phyloP scores from a whole-genome alignment of 2,113 vertebrate genomes.

The Andinoacara biseriatus region DNA sequence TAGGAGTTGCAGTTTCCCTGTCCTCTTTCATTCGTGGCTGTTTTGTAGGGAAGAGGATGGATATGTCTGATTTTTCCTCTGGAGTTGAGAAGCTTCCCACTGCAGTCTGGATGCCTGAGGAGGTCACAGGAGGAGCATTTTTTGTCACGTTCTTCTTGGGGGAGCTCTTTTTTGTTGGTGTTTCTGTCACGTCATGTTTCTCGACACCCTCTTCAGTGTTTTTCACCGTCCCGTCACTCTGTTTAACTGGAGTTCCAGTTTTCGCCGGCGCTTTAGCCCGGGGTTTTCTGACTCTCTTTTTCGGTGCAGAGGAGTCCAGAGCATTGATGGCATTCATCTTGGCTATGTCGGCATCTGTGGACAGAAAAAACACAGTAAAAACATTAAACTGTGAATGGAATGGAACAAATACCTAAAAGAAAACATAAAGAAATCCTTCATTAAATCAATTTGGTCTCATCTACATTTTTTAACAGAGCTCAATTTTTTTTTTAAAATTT shows the following conservation, averaged over 20 bases:
- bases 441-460: too few species aligned
- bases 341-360: slow-evolving; percentile 67
- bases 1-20: not conserved
- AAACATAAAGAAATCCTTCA: not conserved
- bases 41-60: not conserved
- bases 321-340: slow-evolving; percentile 74
- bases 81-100: not conserved
- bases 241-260: not conserved
- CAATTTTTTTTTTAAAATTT: too few species aligned
- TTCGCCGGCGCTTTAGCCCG: slow-evolving; percentile 44
- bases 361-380: slow-evolving; percentile 20
- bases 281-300: slow-evolving; percentile 57
- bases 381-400: not conserved
- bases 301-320: slow-evolving; percentile 25
- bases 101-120: not conserved
- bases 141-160: slow-evolving; percentile 18
- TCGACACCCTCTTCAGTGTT: not conserved
- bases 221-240: not conserved
- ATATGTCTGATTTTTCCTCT: not conserved
- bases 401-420: slow-evolving; percentile 3
- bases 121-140: not conserved
- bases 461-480: too few species aligned
- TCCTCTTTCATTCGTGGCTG: slow-evolving; percentile 25
- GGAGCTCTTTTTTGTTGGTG: not conserved
- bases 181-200: not conserved